phyloP scores from a whole-genome alignment of 2,797 vertebrate genomes.

The Bovichtus variegatus region DNA sequence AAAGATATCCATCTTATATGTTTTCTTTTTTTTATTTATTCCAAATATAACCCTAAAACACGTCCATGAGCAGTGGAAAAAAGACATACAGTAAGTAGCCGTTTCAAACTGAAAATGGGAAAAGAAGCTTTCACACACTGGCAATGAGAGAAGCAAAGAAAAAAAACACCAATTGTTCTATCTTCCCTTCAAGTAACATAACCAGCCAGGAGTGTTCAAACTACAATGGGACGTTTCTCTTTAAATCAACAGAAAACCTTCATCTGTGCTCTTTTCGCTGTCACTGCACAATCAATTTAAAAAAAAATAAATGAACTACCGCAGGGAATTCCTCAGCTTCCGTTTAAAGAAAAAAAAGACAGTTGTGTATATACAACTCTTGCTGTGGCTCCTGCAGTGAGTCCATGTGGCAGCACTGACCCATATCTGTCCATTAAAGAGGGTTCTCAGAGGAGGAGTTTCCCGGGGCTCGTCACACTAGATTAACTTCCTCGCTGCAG shows the following conservation, averaged over 20 bases:
- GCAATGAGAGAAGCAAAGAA: no score
- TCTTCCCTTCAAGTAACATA: neutral
- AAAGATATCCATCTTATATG: no score
- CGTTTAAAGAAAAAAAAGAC: conserved; percentile 16
- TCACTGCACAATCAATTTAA: neutral
- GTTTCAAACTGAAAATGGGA: neutral
- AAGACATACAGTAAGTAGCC: no score
- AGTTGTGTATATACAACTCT: neutral
- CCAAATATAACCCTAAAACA: no score
- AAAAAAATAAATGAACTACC: neutral
- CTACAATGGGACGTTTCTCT: neutral
- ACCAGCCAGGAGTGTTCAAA: neutral
- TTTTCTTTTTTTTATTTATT: no score
- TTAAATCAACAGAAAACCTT: neutral
- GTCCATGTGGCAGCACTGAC: conserved; percentile 62
- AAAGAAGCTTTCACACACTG: neutral
- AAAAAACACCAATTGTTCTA: no score
- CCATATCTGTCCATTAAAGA: conserved; percentile 66
- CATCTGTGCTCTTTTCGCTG: neutral
- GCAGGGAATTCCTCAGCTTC: neutral
- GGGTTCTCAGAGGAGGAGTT: conserved; percentile 45
- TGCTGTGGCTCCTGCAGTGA: conserved; percentile 13
- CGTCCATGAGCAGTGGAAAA: no score
- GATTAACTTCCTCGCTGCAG: conserved; percentile 52
- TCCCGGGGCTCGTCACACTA: conserved; percentile 45